phyloP scores from a whole-genome alignment of 2,797 vertebrate genomes.

The Agapornis canus region DNA sequence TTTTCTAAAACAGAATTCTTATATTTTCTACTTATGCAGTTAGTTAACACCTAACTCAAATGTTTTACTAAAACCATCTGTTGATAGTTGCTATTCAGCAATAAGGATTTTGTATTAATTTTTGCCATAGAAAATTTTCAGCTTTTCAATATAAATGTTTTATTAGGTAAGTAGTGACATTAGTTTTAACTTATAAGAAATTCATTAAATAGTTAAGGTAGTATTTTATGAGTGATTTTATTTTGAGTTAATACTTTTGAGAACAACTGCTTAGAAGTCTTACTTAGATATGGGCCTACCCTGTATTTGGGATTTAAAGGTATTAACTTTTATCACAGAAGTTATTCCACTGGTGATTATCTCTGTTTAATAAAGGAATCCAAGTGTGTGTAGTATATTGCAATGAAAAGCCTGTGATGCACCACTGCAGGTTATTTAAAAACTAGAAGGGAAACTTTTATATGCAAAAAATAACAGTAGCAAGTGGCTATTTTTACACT shows the following conservation, averaged over 20 bases:
- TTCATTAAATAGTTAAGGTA: constrained; percentile 62
- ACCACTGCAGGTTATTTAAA: not conserved
- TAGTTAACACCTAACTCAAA: no score
- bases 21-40: constrained; percentile 71
- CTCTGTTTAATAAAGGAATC: constrained; percentile 7
- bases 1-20: constrained; percentile 86
- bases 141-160: constrained; percentile 79
- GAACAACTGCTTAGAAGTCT: not conserved
- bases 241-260: constrained; percentile 58
- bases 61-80: no score
- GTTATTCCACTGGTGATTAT: constrained; percentile 1
- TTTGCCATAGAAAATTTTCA: constrained; percentile 71
- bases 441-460: not conserved
- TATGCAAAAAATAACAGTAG: not conserved
- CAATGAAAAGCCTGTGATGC: not conserved
- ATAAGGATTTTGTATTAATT: constrained; percentile 69
- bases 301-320: constrained; percentile 21
- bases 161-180: constrained; percentile 81
- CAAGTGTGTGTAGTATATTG: not conserved
- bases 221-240: constrained; percentile 34
- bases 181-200: constrained; percentile 69
- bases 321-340: not conserved
- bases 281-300: constrained; percentile 35
- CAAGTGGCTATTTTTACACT: not conserved
- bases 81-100: constrained; percentile 64